phyloP scores from a whole-genome alignment of 2,113 vertebrate species.

The Sminthopsis crassicaudata region DNA sequence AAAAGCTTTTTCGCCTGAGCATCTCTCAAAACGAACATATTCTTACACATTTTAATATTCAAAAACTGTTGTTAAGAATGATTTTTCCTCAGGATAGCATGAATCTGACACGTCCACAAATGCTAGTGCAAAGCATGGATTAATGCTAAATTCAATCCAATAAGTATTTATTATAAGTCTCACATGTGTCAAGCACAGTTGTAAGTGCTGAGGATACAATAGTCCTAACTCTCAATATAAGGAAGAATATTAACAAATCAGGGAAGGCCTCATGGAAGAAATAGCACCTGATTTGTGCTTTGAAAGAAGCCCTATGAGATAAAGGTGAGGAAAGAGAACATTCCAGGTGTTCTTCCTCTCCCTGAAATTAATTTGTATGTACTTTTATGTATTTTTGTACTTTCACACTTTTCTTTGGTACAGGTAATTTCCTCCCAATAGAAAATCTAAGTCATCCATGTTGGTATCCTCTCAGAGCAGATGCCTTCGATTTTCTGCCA shows the following conservation, averaged over 20 bases:
- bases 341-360: not conserved
- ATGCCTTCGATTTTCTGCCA: not conserved
- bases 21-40: not conserved
- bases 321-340: not conserved
- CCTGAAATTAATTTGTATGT: too few relatives aligned
- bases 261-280: not conserved
- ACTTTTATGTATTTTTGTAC: too few relatives aligned
- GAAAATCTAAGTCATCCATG: constrained; percentile 6
- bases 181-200: not conserved
- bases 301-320: not conserved
- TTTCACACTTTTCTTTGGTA: too few relatives aligned
- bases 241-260: not conserved
- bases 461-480: not conserved
- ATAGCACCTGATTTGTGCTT: not conserved
- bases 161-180: not conserved
- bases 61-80: constrained; percentile 22
- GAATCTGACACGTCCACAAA: not conserved
- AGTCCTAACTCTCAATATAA: not conserved
- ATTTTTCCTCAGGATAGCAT: constrained; percentile 11
- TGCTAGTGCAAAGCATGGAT: not conserved
- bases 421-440: too few relatives aligned
- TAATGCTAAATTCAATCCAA: not conserved
- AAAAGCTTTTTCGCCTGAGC: not conserved
- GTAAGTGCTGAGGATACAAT: not conserved
- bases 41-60: not conserved